A percentile compares a stretch with the other conserved stretches of the same genome.
phyloP scores from a whole-genome alignment of 2,888 invertebrate species.

The Lasiommata megera region DNA sequence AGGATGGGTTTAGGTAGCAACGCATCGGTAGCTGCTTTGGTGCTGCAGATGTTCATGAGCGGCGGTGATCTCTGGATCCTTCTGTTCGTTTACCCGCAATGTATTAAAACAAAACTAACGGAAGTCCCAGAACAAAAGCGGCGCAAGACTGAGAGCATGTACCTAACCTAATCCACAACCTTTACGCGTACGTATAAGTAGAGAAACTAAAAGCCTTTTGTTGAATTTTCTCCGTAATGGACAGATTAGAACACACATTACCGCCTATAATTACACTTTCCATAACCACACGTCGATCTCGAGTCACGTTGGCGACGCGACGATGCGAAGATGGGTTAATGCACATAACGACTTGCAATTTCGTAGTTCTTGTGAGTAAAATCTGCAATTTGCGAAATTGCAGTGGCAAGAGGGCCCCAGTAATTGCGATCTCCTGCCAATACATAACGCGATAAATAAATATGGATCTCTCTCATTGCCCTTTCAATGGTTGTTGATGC shows the following conservation, averaged over 20 bases:
- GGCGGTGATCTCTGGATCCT: too few species aligned
- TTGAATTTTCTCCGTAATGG: constrained; percentile 17
- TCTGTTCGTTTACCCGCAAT: too few species aligned
- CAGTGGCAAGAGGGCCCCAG: constrained; percentile 60
- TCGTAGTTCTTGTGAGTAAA: constrained; percentile 65
- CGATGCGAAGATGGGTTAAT: constrained; percentile 52
- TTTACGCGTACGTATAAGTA: too few species aligned
- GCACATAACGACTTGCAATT: constrained; percentile 68
- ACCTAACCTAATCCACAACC: too few species aligned
- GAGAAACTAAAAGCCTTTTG: background rate
- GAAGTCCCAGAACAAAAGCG: too few species aligned
- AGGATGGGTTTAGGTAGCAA: too few species aligned
- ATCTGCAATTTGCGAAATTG: constrained; percentile 75
- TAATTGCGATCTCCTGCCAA: constrained; percentile 66
- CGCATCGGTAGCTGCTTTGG: too few species aligned
- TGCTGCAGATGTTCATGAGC: too few species aligned
- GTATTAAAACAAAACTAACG: too few species aligned
- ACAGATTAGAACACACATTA: constrained; percentile 26
- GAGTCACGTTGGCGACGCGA: constrained; percentile 39
- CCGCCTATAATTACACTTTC: constrained; percentile 34
- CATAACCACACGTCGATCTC: constrained; percentile 28
- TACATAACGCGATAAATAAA: constrained; percentile 67
- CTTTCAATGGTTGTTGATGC: constrained; percentile 25
- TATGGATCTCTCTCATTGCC: constrained; percentile 52
- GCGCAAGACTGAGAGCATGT: too few species aligned